Conservation (phyloP, 2,113 vertebrate genomes). For the Irena cyanogastra region DNA sequence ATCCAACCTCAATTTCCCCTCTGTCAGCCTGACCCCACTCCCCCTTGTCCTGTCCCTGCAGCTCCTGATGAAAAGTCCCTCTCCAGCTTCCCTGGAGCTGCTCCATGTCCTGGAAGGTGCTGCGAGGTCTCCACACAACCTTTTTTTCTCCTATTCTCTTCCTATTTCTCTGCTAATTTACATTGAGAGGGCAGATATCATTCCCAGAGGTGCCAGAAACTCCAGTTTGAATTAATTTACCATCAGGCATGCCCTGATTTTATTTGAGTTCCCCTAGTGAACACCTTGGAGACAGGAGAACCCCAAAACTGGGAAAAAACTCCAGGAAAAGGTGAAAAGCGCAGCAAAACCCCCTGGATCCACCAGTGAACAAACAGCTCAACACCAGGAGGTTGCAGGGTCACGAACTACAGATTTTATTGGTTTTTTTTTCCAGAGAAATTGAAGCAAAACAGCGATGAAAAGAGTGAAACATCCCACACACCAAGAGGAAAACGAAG, state of each 20-base stretch:
- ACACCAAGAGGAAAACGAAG: not conserved
- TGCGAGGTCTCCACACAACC: accelerated
- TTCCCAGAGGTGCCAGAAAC: not conserved
- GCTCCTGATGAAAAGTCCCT: not conserved
- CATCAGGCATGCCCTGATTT: not conserved
- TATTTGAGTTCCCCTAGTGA: not conserved
- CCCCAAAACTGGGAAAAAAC: not conserved
- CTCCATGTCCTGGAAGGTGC: not conserved
- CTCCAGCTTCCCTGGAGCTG: not conserved
- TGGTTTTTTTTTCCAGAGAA: not conserved
- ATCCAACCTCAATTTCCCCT: not conserved
- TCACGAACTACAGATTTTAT: constrained; percentile 39
- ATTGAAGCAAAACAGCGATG: accelerated
- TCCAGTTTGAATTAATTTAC: not conserved
- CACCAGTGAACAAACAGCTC: not conserved
- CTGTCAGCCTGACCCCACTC: not conserved
- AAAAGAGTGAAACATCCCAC: not conserved
- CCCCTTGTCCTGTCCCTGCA: not conserved
- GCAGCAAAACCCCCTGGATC: accelerated
- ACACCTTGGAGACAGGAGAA: not conserved
- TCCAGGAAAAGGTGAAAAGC: accelerated
- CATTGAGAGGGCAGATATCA: not conserved
- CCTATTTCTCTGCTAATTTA: not conserved
- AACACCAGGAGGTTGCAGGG: not conserved
- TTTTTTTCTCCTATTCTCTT: not conserved